Evolutionary conservation across 2,113 vertebrate species (phyloP).

Genomic region (Phyllopteryx taeniolatus): DNA sequence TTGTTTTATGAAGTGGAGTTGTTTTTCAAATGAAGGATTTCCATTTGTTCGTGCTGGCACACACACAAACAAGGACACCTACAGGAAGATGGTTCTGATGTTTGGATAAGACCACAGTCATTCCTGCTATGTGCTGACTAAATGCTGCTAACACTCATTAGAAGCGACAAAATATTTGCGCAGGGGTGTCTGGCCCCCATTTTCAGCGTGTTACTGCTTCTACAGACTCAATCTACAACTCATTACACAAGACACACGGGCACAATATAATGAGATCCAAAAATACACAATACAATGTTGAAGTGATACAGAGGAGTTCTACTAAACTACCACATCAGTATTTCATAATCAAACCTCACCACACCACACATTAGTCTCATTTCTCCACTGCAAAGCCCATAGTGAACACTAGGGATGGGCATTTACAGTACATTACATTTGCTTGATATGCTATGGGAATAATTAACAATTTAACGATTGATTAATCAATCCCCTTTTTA

Average conservation of each 20-base stretch:
- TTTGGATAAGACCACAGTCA: conserved; percentile 71
- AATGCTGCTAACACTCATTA: conserved; percentile 23
- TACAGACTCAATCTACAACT: background rate
- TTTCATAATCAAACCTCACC: background rate
- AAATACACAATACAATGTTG: background rate
- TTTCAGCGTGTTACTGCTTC: conserved; percentile 2
- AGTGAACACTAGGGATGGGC: background rate
- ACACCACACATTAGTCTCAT: background rate
- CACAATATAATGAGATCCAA: background rate
- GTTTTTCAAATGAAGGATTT: conserved; percentile 2
- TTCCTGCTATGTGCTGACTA: conserved; percentile 69
- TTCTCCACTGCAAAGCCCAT: background rate
- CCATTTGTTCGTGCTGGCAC: background rate
- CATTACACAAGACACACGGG: background rate
- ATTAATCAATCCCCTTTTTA: too few species aligned
- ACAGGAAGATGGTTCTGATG: conserved; percentile 60
- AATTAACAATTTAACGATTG: too few species aligned
- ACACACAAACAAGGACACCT: conserved; percentile 41
- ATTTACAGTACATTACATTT: background rate
- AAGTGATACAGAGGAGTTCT: background rate
- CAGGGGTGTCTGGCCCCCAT: conserved; percentile 11
- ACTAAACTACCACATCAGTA: background rate
- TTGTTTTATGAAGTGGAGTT: background rate
- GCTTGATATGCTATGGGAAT: too few species aligned
- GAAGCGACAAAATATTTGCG: conserved; percentile 12